phyloP scores from a whole-genome alignment of 2,113 vertebrate genomes.

The Xiphorhynchus elegans region DNA sequence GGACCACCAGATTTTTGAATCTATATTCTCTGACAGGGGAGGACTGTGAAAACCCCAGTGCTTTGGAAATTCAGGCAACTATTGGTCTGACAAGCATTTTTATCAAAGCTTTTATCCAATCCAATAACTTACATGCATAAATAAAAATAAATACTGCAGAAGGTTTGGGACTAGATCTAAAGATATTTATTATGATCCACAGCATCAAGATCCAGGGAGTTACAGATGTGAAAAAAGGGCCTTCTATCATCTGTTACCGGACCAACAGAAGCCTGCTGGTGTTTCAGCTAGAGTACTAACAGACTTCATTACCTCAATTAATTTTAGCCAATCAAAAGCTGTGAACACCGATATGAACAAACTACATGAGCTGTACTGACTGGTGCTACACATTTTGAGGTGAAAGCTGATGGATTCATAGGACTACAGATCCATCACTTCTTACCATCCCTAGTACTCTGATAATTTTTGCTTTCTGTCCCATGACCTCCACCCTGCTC shows the following conservation, averaged over 20 bases:
- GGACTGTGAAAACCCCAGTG: not conserved
- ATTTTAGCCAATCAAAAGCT: not conserved
- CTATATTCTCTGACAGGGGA: not conserved
- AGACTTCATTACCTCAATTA: not conserved
- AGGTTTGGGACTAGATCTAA: not conserved
- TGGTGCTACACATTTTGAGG: not conserved
- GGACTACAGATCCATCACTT: not conserved
- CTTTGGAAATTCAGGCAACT: not conserved
- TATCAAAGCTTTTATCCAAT: not conserved
- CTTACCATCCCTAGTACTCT: not conserved
- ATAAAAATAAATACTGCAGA: not conserved
- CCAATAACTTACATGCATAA: no score
- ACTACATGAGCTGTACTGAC: not conserved
- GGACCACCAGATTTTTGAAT: not conserved
- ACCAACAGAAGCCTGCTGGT: not conserved
- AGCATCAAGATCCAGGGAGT: not conserved
- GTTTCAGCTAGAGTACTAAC: not conserved
- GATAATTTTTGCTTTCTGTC: not conserved
- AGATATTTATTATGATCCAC: not conserved
- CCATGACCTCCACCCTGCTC: not conserved
- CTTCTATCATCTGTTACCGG: not conserved
- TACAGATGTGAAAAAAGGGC: not conserved
- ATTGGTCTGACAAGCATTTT: not conserved
- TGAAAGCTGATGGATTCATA: not conserved
- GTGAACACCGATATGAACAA: not conserved